These are phyloP conservation scores for Eremophila alpestris DNA, from an alignment of 2,797 vertebrate genomes.

Conservation along the genomic window DNA sequence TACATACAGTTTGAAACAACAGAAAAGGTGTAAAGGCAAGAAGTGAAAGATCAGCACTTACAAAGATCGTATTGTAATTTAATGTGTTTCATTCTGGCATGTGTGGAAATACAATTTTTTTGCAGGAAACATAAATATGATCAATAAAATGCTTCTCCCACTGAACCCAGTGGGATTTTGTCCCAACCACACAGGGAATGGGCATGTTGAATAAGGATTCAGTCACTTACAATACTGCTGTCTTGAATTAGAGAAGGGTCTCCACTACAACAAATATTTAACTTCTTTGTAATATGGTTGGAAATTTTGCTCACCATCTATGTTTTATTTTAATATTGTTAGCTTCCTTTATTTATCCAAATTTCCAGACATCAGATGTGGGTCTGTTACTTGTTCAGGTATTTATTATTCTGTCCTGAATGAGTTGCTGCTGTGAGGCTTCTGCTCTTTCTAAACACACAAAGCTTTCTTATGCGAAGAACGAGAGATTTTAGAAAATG, in stretches of 20 bases:
- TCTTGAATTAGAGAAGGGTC: neutral
- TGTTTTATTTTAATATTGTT: neutral
- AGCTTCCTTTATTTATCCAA: neutral
- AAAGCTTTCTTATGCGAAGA: neutral
- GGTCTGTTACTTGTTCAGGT: neutral
- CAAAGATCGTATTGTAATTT: neutral
- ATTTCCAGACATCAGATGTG: neutral
- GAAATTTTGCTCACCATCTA: neutral
- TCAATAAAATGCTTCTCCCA: neutral
- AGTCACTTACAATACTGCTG: neutral
- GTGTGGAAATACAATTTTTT: neutral
- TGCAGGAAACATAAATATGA: neutral
- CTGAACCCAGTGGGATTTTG: neutral
- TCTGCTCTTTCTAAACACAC: neutral
- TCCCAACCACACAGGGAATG: neutral
- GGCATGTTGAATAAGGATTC: neutral
- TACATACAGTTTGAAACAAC: neutral
- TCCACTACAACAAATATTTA: neutral
- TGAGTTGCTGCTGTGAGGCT: neutral
- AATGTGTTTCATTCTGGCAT: neutral
- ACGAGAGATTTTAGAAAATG: neutral
- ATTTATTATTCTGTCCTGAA: neutral
- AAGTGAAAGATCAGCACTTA: neutral
- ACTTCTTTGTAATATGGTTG: neutral
- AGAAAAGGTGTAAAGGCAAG: neutral